Base-by-base conservation (phyloP, 2,888 invertebrate species). In the Temnothorax ravouxi region DNA sequence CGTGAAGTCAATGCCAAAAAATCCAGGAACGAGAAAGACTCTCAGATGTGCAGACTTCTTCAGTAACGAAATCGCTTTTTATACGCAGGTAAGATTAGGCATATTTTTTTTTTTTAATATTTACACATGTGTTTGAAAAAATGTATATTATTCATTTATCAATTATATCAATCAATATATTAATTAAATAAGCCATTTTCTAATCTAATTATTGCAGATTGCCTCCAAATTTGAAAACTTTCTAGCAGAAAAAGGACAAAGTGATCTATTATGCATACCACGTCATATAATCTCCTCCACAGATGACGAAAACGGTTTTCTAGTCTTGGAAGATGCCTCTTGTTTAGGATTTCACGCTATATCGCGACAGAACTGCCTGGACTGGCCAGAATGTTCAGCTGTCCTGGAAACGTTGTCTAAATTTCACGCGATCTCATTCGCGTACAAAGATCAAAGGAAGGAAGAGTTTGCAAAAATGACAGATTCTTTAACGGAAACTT, bases 21-120 rank as follows among this genome's bases (percentile, higher is more conserved):
- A 96, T 91, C 84, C 96, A 1, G 96, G 96, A 0, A 94, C 97
- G 47, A 95, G 96, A 0, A 96, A 96, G 44, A 96, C 97, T 0
- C 97, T 96, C 89, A 95, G 96, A 83, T 97, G 96, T 59, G 92
- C 95, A 2, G 97, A 97, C 69, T 97, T 97, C 93, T 97, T 97
- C 91, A 95, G 95, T 86, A 97, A 97, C 91, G 97, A 97, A 94
- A 96, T 97, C 0, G 95, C 95, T 80, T 97, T 97, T 93, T 97
- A 97, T 93, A 87, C 85, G 3, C 84, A 94, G 89, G 95, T 94
- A 85, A 83, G 41, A 59, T 21, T 47, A 50, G 41, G 3, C 0
- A 74, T 8, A 25, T 1, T 18, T 50, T 11, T 11, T 11, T n/a
- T 72, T 6, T 4, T 69, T 6, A 3, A 5, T 29, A 62, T 13